Conservation (phyloP, 2,113 vertebrate genomes). For the Campylorhamphus procurvoides region DNA sequence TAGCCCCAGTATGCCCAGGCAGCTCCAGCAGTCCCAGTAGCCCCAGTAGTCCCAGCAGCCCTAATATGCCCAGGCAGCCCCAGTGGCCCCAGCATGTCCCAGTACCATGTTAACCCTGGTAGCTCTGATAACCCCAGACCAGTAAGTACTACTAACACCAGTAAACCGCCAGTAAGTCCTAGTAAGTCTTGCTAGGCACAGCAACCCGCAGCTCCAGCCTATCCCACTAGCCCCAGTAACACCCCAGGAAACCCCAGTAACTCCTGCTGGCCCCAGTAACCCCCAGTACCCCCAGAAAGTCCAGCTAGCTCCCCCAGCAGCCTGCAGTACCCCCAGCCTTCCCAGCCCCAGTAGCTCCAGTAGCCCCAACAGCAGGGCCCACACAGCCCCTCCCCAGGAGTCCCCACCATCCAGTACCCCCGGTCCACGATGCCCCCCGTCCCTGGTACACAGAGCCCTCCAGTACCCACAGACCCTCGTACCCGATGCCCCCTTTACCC, state of each 20-base stretch:
- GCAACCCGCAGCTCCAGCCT: neutral
- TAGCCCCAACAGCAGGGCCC: neutral
- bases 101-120: neutral
- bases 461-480: neutral
- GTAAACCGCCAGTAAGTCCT: neutral
- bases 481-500: neutral
- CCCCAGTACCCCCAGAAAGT: neutral
- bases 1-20: no score
- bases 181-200: neutral
- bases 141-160: no score
- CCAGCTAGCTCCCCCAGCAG: neutral
- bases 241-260: neutral
- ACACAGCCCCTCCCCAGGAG: neutral
- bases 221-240: neutral
- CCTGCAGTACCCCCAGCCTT: neutral
- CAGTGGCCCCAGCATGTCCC: neutral
- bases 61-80: neutral
- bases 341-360: neutral
- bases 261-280: neutral
- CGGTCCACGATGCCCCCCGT: accelerated
- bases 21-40: neutral
- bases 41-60: neutral
- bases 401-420: neutral
- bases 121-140: neutral
- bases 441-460: no score